Evolutionary conservation across 2,113 vertebrate species (phyloP).

Genomic region (Microcebus murinus): DNA sequence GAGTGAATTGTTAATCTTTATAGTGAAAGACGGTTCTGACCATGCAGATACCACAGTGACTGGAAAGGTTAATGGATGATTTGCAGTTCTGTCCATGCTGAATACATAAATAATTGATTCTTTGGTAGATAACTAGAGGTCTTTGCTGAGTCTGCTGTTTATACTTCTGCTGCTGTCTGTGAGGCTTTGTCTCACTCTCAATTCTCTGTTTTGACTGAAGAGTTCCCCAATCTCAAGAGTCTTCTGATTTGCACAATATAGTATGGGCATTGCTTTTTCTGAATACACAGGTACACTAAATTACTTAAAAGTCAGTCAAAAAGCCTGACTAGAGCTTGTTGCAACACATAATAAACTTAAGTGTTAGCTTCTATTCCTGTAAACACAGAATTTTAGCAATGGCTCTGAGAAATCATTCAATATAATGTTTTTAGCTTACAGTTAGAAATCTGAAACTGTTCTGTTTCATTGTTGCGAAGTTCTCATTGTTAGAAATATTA

Average conservation of each 20-base stretch:
- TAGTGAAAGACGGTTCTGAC: conserved; percentile 17
- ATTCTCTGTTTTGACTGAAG: not conserved
- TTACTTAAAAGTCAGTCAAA: not conserved
- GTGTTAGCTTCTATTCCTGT: not conserved
- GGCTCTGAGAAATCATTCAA: not conserved
- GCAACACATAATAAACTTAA: not conserved
- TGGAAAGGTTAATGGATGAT: conserved; percentile 33
- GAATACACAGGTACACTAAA: not conserved
- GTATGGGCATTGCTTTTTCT: not conserved
- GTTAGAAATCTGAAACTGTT: not conserved
- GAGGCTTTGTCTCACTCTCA: not conserved
- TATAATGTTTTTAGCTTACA: not conserved
- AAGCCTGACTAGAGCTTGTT: not conserved
- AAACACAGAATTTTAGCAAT: not conserved
- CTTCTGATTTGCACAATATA: not conserved
- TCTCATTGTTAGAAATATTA: not conserved
- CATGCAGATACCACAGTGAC: not conserved
- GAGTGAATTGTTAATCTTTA: conserved; percentile 53
- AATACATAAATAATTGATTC: conserved; percentile 46
- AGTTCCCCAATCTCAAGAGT: not conserved
- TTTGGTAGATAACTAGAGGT: not conserved
- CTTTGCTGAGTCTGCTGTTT: conserved; percentile 37
- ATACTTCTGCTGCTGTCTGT: not conserved
- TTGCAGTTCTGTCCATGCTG: not conserved
- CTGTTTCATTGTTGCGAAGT: not conserved